phyloP scores from a whole-genome alignment of 2,797 vertebrate genomes.

The Betta splendens region DNA sequence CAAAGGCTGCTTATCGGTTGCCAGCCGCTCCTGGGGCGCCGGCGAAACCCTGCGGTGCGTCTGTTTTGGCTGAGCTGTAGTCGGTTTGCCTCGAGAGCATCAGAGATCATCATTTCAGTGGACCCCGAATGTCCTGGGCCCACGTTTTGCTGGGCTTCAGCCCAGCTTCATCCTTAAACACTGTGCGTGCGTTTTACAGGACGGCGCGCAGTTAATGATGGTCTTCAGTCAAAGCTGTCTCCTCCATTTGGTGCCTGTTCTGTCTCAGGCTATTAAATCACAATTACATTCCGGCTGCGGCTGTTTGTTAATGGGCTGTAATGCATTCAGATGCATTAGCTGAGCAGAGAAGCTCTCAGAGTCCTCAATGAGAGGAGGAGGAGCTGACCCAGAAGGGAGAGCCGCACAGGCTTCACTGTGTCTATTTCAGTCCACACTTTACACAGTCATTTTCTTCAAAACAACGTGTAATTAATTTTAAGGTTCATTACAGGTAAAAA shows the following conservation, averaged over 20 bases:
- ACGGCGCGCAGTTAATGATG: slow-evolving; percentile 40
- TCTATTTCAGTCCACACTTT: neutral
- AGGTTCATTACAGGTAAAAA: slow-evolving; percentile 2
- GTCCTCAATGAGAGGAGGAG: slow-evolving; percentile 13
- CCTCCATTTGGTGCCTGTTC: slow-evolving; percentile 29
- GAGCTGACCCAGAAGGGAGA: neutral
- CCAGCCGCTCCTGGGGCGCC: slow-evolving; percentile 40
- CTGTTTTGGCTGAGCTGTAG: slow-evolving; percentile 50
- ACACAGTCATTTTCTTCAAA: neutral
- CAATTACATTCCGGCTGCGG: slow-evolving; percentile 58
- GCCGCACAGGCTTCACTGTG: neutral
- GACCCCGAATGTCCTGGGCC: slow-evolving; percentile 1
- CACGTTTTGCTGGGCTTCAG: neutral
- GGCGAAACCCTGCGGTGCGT: slow-evolving; percentile 37
- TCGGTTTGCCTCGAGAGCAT: no score
- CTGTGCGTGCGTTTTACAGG: slow-evolving; percentile 25
- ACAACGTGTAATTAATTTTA: neutral
- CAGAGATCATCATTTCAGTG: no score
- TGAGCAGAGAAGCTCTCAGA: slow-evolving; percentile 40
- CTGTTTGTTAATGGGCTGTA: slow-evolving; percentile 59
- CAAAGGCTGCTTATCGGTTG: slow-evolving; percentile 58
- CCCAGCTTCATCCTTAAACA: neutral
- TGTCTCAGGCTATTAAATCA: slow-evolving; percentile 58
- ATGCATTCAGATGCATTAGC: slow-evolving; percentile 48
- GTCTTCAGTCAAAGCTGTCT: slow-evolving; percentile 49